phyloP scores from a whole-genome alignment of 1,140 invertebrate genomes.

The Polypedilum vanderplanki region DNA sequence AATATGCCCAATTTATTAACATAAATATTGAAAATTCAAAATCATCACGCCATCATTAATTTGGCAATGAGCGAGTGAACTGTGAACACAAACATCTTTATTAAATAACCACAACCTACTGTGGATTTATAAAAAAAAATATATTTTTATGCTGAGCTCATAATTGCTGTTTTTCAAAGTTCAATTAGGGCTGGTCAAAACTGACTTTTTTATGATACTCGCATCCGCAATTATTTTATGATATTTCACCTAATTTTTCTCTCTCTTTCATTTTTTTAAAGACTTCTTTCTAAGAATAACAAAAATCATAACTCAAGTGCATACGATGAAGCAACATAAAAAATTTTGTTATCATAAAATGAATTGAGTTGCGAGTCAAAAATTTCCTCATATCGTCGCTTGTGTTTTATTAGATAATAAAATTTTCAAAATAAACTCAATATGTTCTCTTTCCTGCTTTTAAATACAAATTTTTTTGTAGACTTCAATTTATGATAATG shows the following conservation, averaged over 20 bases:
- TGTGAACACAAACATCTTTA: background rate
- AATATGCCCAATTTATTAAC: background rate
- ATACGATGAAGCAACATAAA: background rate
- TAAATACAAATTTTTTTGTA: too few relatives aligned
- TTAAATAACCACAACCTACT: background rate
- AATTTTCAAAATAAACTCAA: too few relatives aligned
- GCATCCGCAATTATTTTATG: too few relatives aligned
- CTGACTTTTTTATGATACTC: background rate
- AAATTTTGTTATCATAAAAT: too few relatives aligned
- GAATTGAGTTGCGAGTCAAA: background rate
- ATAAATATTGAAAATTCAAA: conserved; percentile 20
- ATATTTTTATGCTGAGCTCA: conserved; percentile 9
- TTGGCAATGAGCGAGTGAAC: background rate
- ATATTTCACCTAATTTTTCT: background rate
- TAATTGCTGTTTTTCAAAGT: background rate
- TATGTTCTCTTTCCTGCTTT: too few relatives aligned
- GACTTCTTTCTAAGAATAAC: background rate
- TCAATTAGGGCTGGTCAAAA: background rate
- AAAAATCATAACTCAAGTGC: background rate
- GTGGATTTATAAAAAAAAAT: background rate
- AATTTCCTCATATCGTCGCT: too few relatives aligned
- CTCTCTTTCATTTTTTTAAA: background rate
- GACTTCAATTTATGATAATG: too few relatives aligned
- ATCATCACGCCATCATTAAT: conserved; percentile 17
- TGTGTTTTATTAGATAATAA: too few relatives aligned